Conservation (phyloP, 2,113 vertebrate species). For the Gopherus evgoodei region DNA sequence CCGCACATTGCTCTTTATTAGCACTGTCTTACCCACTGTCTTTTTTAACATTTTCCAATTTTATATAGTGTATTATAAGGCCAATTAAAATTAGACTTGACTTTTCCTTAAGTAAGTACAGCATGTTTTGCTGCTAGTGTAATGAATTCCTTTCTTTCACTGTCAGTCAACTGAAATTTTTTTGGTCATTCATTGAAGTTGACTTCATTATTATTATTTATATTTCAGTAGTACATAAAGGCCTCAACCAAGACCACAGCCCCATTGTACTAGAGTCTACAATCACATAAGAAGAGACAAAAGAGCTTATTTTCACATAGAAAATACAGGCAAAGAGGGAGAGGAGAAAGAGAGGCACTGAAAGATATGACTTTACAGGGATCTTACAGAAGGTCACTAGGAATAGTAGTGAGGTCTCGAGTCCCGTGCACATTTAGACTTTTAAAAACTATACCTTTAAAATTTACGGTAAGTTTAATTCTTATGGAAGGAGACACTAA, state of each 20-base stretch:
- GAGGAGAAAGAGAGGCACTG: background rate
- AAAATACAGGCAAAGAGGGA: fast-evolving
- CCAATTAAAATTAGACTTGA: background rate
- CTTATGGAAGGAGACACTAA: background rate
- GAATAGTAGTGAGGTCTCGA: background rate
- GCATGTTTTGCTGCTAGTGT: background rate
- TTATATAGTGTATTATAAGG: background rate
- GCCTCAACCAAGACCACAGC: background rate
- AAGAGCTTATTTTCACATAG: background rate
- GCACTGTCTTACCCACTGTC: background rate
- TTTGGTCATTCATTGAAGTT: background rate
- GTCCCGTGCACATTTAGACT: background rate
- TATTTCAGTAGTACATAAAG: background rate
- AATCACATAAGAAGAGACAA: background rate
- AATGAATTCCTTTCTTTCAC: background rate
- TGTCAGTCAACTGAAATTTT: background rate
- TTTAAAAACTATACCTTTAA: background rate
- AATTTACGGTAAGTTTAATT: background rate
- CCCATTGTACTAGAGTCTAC: background rate
- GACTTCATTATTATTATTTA: background rate
- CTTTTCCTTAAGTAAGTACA: background rate
- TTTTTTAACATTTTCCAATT: background rate
- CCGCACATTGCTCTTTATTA: background rate
- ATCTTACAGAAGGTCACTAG: background rate
- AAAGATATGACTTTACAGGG: background rate